phyloP scores from a whole-genome alignment of 1,140 invertebrate species.

The Lerema accius region DNA sequence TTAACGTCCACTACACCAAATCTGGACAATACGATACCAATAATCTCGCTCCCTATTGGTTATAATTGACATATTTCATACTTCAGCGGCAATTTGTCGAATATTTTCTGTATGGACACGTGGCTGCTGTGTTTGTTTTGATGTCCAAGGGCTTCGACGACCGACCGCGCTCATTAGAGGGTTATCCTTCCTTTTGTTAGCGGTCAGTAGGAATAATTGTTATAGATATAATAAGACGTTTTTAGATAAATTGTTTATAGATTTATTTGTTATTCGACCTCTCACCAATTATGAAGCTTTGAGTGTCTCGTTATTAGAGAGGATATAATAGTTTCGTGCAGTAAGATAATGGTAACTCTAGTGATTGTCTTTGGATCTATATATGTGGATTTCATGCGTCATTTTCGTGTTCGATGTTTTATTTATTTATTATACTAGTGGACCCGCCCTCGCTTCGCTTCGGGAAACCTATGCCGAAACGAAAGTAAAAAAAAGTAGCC shows the following conservation, averaged over 20 bases:
- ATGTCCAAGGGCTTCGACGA: conserved; percentile 65
- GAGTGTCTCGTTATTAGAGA: too few relatives aligned
- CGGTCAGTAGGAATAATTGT: conserved; percentile 26
- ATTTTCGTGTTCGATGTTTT: too few relatives aligned
- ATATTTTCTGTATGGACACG: conserved; percentile 59
- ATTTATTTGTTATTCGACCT: too few relatives aligned
- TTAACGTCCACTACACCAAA: conserved; percentile 49
- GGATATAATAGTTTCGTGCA: too few relatives aligned
- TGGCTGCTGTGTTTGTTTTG: conserved; percentile 73
- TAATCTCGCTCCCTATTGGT: conserved; percentile 74
- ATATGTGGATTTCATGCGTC: too few relatives aligned
- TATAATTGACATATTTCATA: conserved; percentile 80
- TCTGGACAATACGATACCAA: conserved; percentile 71
- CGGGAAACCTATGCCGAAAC: too few relatives aligned
- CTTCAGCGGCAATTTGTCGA: conserved; percentile 71
- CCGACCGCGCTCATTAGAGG: conserved; percentile 59
- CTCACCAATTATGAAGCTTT: too few relatives aligned
- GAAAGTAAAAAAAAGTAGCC: too few relatives aligned
- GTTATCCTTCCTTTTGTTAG: conserved; percentile 40
- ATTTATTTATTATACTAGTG: too few relatives aligned
- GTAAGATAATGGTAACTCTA: too few relatives aligned
- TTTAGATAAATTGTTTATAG: background rate
- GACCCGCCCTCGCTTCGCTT: too few relatives aligned
- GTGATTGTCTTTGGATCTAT: too few relatives aligned
- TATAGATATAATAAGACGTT: conserved; percentile 7